Base-by-base conservation (phyloP, 2,888 invertebrate species). In the Bellardia bayeri region DNA sequence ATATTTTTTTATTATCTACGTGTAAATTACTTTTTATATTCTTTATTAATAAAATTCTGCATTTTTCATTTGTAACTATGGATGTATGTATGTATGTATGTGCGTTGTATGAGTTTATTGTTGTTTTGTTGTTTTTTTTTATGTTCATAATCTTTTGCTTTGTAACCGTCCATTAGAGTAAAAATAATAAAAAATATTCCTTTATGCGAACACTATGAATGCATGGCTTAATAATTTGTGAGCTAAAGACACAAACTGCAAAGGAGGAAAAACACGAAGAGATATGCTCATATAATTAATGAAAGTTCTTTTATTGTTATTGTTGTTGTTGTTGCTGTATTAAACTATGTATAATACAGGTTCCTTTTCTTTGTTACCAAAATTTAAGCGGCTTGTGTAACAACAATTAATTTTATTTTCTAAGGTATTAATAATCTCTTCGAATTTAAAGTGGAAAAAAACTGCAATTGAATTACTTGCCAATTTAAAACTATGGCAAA, bases 1-100 rank as follows among this genome's bases (percentile, higher is more conserved):
- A 42, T 33, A 14, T 61, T 64, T 45, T 45, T 75, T 64, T 66
- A 66, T 66, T 72, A 72, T 45, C 49, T 51, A 72, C 33, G 66
- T 58, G 68, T 75, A 75, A 75, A 80, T 68, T 51, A 75, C 51
- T 51, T 75, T 80, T 79, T 85, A 42, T 80, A 68, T 80, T 66
- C 49, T 72, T 74, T 68, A 49, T 80, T 85, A 74, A 68, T 85
- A 80, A 80, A 58, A 74, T 69, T 82, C 76, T 82, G 74, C 66
- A 82, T 72, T 72, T 74, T 75, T 75, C 54, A 81, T 64, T 63
- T 72, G 40, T 51, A 5, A 63, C 11, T 61, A 16, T n/a, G 11
- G 54, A 3, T 40, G 7, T 30, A 30, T 51, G 23, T 61, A 16
- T n/a, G 11, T 63, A 3, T 40, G 7, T 30, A 30, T 51, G 23